These are phyloP conservation scores for Aporophyla lueneburgensis DNA, from an alignment of 2,888 invertebrate species.

Conservation along the genomic window DNA sequence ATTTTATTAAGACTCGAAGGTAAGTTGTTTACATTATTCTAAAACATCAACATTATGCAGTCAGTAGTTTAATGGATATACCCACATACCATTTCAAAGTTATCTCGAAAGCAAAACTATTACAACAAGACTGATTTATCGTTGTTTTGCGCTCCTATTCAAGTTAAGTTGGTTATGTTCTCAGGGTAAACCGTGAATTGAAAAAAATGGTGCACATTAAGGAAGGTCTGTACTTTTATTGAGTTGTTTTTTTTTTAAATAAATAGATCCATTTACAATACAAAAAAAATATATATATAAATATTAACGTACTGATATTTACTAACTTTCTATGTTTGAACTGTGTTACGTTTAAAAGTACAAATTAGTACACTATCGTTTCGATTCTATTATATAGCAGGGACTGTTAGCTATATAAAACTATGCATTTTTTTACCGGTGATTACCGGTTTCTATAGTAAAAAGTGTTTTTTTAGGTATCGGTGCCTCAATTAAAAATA, in stretches of 20 bases:
- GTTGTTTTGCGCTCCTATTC: neutral
- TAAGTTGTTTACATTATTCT: neutral
- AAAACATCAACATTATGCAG: neutral
- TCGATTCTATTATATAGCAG: neutral
- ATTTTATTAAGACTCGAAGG: too few relatives aligned
- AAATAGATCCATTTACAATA: neutral
- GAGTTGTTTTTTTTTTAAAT: too few relatives aligned
- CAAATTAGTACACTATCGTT: neutral
- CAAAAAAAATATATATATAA: too few relatives aligned
- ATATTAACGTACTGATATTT: neutral
- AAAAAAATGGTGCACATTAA: neutral
- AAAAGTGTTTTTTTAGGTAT: neutral
- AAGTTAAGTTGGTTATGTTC: neutral
- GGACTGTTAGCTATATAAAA: neutral
- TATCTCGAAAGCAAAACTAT: neutral
- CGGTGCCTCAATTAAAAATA: too few relatives aligned
- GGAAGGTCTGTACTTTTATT: neutral
- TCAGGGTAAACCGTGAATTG: neutral
- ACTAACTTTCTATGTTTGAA: neutral
- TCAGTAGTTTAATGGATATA: neutral
- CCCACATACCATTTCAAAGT: constrained; percentile 1
- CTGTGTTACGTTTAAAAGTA: neutral
- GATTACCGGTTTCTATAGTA: neutral
- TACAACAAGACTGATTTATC: neutral
- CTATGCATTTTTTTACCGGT: neutral